A percentile compares a stretch with the other conserved stretches of the same genome.
These are phyloP conservation scores for Trachemys scripta DNA, from an alignment of 2,113 vertebrate species.

Conservation along the genomic window DNA sequence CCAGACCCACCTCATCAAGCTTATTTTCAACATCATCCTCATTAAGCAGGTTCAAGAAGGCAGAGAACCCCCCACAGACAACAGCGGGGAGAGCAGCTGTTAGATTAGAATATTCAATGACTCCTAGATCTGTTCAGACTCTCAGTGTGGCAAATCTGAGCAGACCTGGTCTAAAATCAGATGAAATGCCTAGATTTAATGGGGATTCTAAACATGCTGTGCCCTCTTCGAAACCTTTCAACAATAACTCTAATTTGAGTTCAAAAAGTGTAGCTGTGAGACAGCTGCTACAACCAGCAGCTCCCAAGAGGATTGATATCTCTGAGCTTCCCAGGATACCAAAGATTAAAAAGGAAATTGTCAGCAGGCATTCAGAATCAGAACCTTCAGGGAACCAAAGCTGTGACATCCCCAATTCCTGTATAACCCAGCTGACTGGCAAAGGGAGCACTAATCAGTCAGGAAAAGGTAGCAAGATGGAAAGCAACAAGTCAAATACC, in stretches of 20 bases:
- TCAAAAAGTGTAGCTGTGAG: conserved; percentile 67
- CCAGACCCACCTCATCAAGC: conserved; percentile 28
- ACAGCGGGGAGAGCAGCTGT: not conserved
- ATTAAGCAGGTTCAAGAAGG: conserved; percentile 15
- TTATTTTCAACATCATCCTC: not conserved
- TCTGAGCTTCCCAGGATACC: conserved; percentile 94
- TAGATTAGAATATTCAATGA: conserved; percentile 68
- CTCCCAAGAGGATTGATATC: conserved; percentile 83
- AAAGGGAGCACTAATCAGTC: conserved; percentile 77
- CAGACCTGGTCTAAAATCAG: not conserved
- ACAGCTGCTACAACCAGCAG: conserved; percentile 78
- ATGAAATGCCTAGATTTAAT: conserved; percentile 38
- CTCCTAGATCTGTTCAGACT: conserved; percentile 63
- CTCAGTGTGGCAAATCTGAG: conserved; percentile 17
- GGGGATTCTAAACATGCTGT: conserved; percentile 28
- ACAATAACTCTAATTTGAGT: conserved; percentile 31
- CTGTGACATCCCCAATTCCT: conserved; percentile 80
- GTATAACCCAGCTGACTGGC: conserved; percentile 88
- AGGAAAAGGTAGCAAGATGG: conserved; percentile 36
- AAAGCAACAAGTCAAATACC: conserved; percentile 76
- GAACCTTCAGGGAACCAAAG: conserved; percentile 46
- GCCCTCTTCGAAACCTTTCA: not conserved
- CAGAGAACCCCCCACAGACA: conserved; percentile 37
- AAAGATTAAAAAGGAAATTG: conserved; percentile 88
- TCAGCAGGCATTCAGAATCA: conserved; percentile 15